Conservation (phyloP, 53 echinoderm and acorn worm genomes). For the Patiria pectinifera region DNA sequence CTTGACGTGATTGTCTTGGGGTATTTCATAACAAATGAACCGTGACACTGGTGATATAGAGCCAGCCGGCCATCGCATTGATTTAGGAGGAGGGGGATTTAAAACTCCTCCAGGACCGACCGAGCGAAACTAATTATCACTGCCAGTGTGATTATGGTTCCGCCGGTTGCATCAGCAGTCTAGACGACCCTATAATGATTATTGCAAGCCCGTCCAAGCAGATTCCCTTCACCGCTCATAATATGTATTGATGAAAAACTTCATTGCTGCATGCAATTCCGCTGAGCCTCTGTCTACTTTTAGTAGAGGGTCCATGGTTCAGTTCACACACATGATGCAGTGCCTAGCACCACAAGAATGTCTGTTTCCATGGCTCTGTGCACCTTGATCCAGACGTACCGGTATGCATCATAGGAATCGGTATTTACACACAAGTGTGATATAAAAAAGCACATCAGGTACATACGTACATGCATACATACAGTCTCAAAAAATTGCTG, state of each 20-base stretch:
- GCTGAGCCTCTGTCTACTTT: too few species aligned
- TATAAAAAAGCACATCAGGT: too few species aligned
- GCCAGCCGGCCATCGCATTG: neutral
- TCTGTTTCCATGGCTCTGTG: neutral
- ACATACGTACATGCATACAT: too few species aligned
- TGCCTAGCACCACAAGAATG: neutral
- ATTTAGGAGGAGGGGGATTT: neutral
- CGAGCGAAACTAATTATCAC: neutral
- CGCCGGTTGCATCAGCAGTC: neutral
- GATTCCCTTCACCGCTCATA: neutral
- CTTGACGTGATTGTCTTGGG: neutral
- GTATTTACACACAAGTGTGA: neutral
- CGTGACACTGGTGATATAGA: neutral
- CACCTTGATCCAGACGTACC: neutral
- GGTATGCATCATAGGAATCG: too few species aligned
- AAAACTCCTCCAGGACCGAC: neutral
- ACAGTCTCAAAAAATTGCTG: too few species aligned
- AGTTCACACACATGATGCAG: too few species aligned
- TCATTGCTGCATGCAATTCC: too few species aligned
- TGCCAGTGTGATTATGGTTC: conserved; percentile 3
- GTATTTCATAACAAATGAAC: neutral
- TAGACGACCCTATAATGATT: neutral
- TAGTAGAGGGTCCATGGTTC: too few species aligned
- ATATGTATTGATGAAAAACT: neutral
- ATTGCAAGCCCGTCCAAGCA: neutral